phyloP scores from a whole-genome alignment of 2,888 invertebrate species.

The Netelia fuscicornis region DNA sequence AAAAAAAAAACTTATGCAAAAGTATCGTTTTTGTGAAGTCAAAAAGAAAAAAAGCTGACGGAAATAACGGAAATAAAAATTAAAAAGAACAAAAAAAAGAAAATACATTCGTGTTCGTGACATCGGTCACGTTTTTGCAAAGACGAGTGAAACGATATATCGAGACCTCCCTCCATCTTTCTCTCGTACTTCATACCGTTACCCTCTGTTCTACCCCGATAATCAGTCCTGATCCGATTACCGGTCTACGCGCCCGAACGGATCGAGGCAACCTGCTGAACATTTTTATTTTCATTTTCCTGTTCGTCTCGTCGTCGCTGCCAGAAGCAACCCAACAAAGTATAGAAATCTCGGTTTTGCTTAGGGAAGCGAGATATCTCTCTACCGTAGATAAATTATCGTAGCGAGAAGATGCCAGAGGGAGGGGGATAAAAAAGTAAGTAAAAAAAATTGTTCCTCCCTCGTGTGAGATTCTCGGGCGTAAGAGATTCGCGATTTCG shows the following conservation, averaged over 20 bases:
- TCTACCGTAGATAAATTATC: slow-evolving; percentile 81
- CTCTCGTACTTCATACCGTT: not conserved
- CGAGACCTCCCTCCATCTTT: not conserved
- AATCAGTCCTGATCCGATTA: slow-evolving; percentile 59
- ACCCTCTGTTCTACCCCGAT: slow-evolving; percentile 20
- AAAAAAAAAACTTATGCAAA: too few relatives aligned
- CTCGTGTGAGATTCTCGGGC: not conserved
- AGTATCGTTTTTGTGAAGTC: not conserved
- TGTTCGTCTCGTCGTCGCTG: slow-evolving; percentile 11
- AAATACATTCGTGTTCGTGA: slow-evolving; percentile 7
- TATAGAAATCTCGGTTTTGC: slow-evolving; percentile 30
- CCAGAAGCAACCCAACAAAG: slow-evolving; percentile 24
- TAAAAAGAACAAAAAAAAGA: slow-evolving; percentile 15
- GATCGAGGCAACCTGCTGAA: slow-evolving; percentile 14
- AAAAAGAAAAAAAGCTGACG: not conserved
- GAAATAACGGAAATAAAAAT: not conserved
- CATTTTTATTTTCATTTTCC: not conserved
- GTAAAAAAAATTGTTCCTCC: slow-evolving; percentile 37
- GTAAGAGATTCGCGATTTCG: not conserved
- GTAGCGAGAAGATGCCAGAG: slow-evolving; percentile 74
- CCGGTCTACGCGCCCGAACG: slow-evolving; percentile 31
- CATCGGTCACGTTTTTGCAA: not conserved
- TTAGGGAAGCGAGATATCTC: slow-evolving; percentile 75
- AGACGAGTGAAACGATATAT: not conserved
- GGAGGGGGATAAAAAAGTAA: slow-evolving; percentile 42